Percentiles rank a stretch among this genome's conserved stretches.
phyloP scores from a whole-genome alignment of 2,113 vertebrate genomes.

The Leptocoma aspasia region DNA sequence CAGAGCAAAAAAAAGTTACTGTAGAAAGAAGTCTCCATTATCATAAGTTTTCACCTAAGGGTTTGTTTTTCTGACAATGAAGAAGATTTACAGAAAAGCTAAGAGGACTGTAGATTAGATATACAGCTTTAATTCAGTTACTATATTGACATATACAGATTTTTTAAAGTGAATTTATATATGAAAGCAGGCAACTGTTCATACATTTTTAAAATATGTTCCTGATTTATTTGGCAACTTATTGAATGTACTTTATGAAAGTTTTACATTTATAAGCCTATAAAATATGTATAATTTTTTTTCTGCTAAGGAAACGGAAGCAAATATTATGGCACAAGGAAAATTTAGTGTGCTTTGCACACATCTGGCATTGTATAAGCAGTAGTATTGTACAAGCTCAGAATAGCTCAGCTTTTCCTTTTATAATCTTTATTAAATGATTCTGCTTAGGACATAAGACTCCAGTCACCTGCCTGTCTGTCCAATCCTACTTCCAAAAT shows the following conservation, averaged over 20 bases:
- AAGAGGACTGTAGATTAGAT: not conserved
- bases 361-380: not conserved
- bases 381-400: not conserved
- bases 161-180: not conserved
- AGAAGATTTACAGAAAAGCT: not conserved
- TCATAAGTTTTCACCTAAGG: not conserved
- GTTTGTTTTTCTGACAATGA: not conserved
- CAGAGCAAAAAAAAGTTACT: not conserved
- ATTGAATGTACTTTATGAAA: not conserved
- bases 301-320: not conserved
- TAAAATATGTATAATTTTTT: not conserved
- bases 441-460: not conserved
- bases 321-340: not conserved
- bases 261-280: not conserved
- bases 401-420: not conserved
- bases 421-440: not conserved
- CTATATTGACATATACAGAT: not conserved
- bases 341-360: not conserved
- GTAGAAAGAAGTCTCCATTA: not conserved
- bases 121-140: not conserved
- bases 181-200: not conserved
- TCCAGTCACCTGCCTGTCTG: not conserved
- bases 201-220: not conserved
- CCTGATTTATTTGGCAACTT: not conserved
- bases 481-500: not conserved